A percentile compares a stretch with the other conserved stretches of the same genome.
Evolutionary conservation across 2,113 vertebrate species (phyloP).

Genomic region (Trinectes maculatus): DNA sequence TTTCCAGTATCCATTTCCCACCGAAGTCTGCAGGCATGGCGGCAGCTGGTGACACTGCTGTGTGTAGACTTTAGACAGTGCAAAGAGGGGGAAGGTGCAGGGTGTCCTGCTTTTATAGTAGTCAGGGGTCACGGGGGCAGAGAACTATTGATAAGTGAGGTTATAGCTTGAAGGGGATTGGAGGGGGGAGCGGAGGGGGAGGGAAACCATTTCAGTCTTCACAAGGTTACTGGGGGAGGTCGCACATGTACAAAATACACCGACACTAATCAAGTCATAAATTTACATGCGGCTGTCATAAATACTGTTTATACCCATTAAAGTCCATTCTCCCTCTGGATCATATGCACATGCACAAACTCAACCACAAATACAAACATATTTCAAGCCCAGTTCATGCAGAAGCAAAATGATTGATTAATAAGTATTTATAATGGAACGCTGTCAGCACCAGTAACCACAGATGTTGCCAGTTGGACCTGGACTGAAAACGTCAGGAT

Average conservation of each 20-base stretch:
- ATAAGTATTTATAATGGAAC: not conserved
- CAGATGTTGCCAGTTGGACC: not conserved
- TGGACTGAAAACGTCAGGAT: not conserved
- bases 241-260: too few species aligned
- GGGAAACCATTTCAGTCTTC: slow-evolving; percentile 19
- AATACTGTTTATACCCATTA: too few species aligned
- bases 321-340: too few species aligned
- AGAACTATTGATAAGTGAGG: slow-evolving; percentile 69
- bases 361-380: too few species aligned
- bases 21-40: slow-evolving; percentile 88
- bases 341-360: not conserved
- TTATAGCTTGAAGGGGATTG: slow-evolving; percentile 48
- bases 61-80: slow-evolving; percentile 47
- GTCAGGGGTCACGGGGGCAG: slow-evolving; percentile 45
- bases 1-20: slow-evolving; percentile 91
- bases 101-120: slow-evolving; percentile 51
- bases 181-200: slow-evolving; percentile 24
- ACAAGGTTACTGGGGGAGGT: not conserved
- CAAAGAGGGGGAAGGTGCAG: slow-evolving; percentile 27
- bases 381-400: too few species aligned
- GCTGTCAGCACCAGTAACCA: not conserved
- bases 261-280: too few species aligned
- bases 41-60: slow-evolving; percentile 28
- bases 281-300: too few species aligned
- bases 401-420: not conserved